Base-by-base conservation (phyloP, 2,797 vertebrate genomes). In the Aplochiton taeniatus region DNA sequence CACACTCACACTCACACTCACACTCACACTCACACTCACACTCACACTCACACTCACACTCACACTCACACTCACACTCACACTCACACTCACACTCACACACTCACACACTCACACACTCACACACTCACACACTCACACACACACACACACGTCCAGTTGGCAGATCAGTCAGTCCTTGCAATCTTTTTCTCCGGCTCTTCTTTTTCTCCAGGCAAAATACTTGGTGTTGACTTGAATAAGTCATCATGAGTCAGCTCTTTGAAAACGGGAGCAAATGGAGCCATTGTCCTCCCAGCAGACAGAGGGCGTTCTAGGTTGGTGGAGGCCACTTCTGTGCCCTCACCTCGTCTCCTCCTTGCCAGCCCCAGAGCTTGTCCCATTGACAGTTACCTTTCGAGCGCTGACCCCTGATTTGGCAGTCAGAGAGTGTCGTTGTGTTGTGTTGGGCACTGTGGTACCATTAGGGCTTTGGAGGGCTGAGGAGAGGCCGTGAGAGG, bases 321-420 rank as follows among this genome's bases (percentile, higher is more conserved):
- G 84, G 84, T n/a, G 82, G 90, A 51, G 80, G 86, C 74, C 73
- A 8, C 87, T 83, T 84, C 90, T 89, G 68, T 89, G 87, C 1
- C 76, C 81, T 0, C 76, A 83, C 70, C 85, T 87, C 14, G 68
- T 72, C 73, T 88, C 88, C 70, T 79, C 89, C 64, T 88, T 87
- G 61, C 77, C 59, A 0, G 76, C 75, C 17, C 77, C 84, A 8
- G 88, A 81, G 80, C 87, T 81, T 0, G 90, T 91, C 74, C 96
- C 95, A 0, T 97, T 98, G 66, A 96, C 90, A 80, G 95, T 94
- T 85, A 95, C 88, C 90, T 96, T 96, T 72, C 95, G 94, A 56
- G 90, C 78, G n/a, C 50, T 69, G 70, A 68, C 31, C 53, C 71
- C 74, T 70, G 84, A 83, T 73, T 86, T 93, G 78, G 88, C 89